These are phyloP conservation scores for Nothoprocta pentlandii DNA, from an alignment of 2,113 vertebrate species.

Conservation along the genomic window DNA sequence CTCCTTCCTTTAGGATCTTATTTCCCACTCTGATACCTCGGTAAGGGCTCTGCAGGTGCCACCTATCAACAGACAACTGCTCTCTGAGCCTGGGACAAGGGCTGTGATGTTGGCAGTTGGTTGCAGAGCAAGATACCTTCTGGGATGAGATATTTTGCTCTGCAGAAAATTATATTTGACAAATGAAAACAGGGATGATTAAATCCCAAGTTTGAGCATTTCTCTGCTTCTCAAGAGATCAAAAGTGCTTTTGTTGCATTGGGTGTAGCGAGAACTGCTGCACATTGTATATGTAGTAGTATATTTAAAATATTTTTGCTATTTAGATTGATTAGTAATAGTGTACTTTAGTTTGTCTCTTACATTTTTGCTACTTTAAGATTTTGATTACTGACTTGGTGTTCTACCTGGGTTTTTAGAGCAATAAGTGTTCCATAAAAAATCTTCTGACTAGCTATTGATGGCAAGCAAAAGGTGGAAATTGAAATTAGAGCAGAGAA, in stretches of 20 bases:
- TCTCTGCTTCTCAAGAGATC: background rate
- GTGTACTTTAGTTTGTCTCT: background rate
- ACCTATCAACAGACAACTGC: background rate
- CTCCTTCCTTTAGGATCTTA: background rate
- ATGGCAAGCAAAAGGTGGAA: background rate
- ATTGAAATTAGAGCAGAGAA: background rate
- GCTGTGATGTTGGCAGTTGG: background rate
- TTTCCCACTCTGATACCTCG: conserved; percentile 18
- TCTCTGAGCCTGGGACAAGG: background rate
- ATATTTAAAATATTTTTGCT: background rate
- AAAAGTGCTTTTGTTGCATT: background rate
- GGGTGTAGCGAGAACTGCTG: background rate
- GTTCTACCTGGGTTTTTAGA: background rate
- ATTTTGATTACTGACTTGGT: background rate
- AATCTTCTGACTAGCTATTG: background rate
- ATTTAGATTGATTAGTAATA: background rate
- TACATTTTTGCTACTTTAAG: background rate
- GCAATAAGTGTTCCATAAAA: background rate
- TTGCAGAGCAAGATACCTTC: background rate
- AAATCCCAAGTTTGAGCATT: background rate
- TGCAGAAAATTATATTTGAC: background rate
- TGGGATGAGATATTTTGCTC: background rate
- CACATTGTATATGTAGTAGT: background rate
- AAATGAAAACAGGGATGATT: background rate
- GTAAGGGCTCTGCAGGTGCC: background rate